Conservation (phyloP, 2,797 vertebrate species). For the Platalea minor region DNA sequence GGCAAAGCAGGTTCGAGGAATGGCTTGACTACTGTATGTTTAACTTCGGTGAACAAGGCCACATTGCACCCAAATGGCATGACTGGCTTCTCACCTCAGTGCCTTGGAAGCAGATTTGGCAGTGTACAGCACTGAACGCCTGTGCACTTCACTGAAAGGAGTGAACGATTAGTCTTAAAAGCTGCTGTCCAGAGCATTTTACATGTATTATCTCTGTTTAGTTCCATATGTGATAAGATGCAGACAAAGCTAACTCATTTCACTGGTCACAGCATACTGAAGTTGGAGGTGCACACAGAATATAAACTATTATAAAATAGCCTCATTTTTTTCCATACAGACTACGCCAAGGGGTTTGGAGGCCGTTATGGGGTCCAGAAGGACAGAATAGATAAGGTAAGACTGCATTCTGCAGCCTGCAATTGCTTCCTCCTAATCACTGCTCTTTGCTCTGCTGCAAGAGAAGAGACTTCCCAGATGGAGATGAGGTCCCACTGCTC, state of each 20-base stretch:
- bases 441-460: background rate
- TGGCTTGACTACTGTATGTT: background rate
- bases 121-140: background rate
- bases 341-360: constrained; percentile 92
- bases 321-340: constrained; percentile 63
- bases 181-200: background rate
- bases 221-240: background rate
- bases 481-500: background rate
- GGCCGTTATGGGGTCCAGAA: constrained; percentile 89
- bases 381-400: constrained; percentile 93
- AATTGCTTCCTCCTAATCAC: background rate
- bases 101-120: background rate
- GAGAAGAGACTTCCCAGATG: background rate
- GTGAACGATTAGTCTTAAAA: background rate
- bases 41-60: background rate
- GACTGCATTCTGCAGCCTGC: background rate
- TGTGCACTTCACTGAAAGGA: background rate
- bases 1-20: background rate
- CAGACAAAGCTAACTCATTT: background rate
- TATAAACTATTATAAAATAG: background rate
- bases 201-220: background rate
- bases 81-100: background rate
- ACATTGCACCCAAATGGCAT: fast-evolving
- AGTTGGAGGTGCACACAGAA: background rate
- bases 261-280: background rate